Evolutionary conservation across 2,888 invertebrate genomes (phyloP), one percentile per base, ranked within the genome.

Genomic region (Oxyscelio sp.): DNA sequence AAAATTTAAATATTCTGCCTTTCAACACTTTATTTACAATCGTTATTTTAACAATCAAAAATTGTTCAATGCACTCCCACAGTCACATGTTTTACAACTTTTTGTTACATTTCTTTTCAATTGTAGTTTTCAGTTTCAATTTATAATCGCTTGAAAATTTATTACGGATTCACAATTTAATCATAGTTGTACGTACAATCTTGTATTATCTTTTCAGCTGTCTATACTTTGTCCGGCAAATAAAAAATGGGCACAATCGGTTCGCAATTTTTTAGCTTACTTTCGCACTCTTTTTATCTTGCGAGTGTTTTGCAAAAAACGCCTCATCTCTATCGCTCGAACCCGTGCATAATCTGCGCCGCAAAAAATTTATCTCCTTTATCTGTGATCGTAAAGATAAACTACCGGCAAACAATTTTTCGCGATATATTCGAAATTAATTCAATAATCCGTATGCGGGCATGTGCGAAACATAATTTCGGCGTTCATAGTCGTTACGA

Each of bases 351-450:
- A 61, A 61, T 61, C 61, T 24, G 9, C 15, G 9, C 15, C 9
- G 43, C 43, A 61, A 61, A 61, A 27, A 48, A 38, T 45, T 27
- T 48, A 68, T 68, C 66, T 54, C 54, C 43, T 68, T 24, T 54
- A 68, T 68, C 66, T 54, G 13, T 38, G 24, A 66, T 66, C 34
- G 54, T 40, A n/a, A 70, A 70, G 56, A 45, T 45, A 58, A 70
- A 58, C 45, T 45, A n/a, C 31, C 45, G 15, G 58, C 48, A 58
- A 71, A 71, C 48, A 71, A 48, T 70, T 58, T 11, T 15, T n/a
- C 48, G 22, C 19, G 24, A 48, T 34, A 21, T 34, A 71, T 34
- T 48, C n/a, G 31, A 45, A 13, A 45, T 70, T 58, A 34, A 71
- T 71, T 71, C 58, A 45, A 58, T 71, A 56, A 54, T 24, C 19